Base-by-base conservation (phyloP, 2,888 invertebrate genomes). In the Diadegma fenestrale region DNA sequence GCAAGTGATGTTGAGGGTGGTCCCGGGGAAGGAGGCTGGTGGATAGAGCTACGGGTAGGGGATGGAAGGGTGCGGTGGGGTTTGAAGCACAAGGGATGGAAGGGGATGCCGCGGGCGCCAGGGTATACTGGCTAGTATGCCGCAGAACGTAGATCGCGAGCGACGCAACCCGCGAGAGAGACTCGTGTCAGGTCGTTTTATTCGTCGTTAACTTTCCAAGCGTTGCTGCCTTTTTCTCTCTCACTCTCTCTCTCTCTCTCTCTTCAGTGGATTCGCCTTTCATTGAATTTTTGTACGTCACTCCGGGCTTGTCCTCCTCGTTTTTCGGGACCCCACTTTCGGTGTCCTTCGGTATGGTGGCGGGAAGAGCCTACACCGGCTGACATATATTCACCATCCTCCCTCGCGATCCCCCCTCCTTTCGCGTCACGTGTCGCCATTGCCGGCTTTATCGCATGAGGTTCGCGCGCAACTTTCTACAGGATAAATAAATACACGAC, bases 81-180 rank as follows among this genome's bases (percentile, higher is more conserved):
- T 86, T 84, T 66, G 77, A 82, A 83, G 82, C 84, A 80, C 80
- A 45, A 30, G n/a, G 68, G 76, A 80, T 80, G 75, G 85, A 86
- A 85, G 85, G 88, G 87, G 87, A 85, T 88, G 88, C 88, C 86
- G 87, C 89, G 91, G 90, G 91, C 89, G 90, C 90, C 91, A 90
- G 90, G 91, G 91, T 90, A 90, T 87, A 90, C 89, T 88, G 90
- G 91, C 92, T 93, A 93, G 93, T 93, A 89, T 90, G 92, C 91
- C 92, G 92, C 92, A 90, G 93, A 93, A 90, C 92, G 92, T 90
- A 92, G 92, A 89, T 92, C 92, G 93, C 90, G 91, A 90, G 91
- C 90, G 92, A 92, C 92, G 92, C 91, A 89, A 86, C 63, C 79
- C 80, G 86, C 86, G 82, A 80, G 81, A 82, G 63, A 51, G 51